Evolutionary conservation across 2,113 vertebrate genomes (phyloP).

Genomic region (Microtus oregoni): DNA sequence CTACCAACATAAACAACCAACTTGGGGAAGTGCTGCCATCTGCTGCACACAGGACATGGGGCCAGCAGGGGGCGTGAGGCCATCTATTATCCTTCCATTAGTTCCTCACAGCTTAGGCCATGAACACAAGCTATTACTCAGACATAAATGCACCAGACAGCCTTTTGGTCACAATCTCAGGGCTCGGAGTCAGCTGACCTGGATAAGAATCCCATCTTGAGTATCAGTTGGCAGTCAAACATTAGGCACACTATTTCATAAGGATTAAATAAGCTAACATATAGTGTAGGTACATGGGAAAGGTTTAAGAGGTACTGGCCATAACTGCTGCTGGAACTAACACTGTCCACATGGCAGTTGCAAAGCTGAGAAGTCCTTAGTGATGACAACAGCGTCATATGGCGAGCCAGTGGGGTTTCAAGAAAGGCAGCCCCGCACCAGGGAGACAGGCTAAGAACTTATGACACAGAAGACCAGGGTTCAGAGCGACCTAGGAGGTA

Average conservation of each 20-base stretch:
- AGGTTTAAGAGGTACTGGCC: not conserved
- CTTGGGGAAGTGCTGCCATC: not conserved
- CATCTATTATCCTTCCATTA: not conserved
- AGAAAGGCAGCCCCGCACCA: not conserved
- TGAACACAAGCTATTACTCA: not conserved
- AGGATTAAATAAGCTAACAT: not conserved
- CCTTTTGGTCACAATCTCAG: constrained; percentile 48
- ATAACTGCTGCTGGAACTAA: no score
- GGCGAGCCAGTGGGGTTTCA: not conserved
- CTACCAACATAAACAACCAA: constrained; percentile 60
- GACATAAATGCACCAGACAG: not conserved
- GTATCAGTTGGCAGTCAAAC: not conserved
- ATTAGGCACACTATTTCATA: not conserved
- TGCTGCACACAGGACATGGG: not conserved
- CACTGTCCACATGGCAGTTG: not conserved
- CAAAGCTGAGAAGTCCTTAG: not conserved
- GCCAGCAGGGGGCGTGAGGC: constrained; percentile 74
- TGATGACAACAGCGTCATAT: not conserved
- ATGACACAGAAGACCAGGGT: no score
- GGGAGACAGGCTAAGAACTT: not conserved
- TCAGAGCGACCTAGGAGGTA: not conserved
- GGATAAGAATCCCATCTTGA: constrained; percentile 30
- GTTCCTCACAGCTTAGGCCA: not conserved
- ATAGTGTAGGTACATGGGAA: not conserved
- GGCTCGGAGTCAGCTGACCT: not conserved